Percentiles rank a stretch among this genome's conserved stretches.
phyloP scores from a whole-genome alignment of 2,797 vertebrate genomes.

The Gadopsis bispinosus region DNA sequence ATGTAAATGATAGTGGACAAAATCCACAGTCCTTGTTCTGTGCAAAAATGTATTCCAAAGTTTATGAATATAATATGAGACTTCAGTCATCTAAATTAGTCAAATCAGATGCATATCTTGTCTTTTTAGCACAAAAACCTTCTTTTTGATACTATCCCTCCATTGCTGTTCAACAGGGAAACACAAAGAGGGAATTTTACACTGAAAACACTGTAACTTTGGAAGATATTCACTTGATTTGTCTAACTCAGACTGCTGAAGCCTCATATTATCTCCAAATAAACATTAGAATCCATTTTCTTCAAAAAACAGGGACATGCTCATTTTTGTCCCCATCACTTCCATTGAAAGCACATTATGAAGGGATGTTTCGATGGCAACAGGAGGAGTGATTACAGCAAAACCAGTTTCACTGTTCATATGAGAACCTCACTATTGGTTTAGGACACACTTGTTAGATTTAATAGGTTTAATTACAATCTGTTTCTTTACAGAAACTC shows the following conservation, averaged over 20 bases:
- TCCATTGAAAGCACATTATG: no score
- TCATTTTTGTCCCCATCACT: no score
- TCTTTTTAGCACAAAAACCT: neutral
- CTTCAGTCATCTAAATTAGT: neutral
- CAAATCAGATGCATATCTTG: neutral
- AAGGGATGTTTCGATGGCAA: no score
- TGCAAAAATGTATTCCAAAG: neutral
- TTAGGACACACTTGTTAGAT: neutral
- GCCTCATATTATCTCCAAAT: neutral
- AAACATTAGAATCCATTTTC: no score
- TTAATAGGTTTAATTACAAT: neutral
- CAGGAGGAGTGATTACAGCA: no score
- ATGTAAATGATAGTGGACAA: neutral
- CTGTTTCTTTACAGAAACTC: slow-evolving; percentile 89
- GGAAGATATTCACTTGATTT: neutral
- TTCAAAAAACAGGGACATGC: no score
- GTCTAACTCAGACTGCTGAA: neutral
- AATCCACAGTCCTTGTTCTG: no score
- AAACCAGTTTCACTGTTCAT: neutral
- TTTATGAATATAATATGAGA: neutral
- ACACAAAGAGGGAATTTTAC: no score
- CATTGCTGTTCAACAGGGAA: neutral
- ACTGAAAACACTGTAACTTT: neutral
- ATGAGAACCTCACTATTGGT: neutral
- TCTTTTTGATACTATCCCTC: neutral